Evolutionary conservation across 2,888 invertebrate genomes (phyloP), one percentile per base, ranked within the genome.

Genomic region (Colletes collaris): DNA sequence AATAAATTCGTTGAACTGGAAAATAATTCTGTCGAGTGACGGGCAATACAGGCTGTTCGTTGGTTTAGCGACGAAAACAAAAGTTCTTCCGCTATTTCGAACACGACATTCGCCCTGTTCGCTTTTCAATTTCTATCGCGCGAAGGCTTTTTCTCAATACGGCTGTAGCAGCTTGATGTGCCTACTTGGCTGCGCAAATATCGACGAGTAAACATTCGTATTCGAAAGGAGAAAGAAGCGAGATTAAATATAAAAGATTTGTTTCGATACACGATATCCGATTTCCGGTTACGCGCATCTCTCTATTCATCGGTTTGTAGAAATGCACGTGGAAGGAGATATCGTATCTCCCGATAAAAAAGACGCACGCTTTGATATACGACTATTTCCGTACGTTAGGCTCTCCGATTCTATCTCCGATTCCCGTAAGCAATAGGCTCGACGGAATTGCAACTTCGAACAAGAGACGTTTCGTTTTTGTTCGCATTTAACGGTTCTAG

Each of bases 1-100:
- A 10, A 55, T 40, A 16, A 8, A 66, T 44, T 72, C 55, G 52
- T 49, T 58, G 63, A 68, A 56, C 53, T 13, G n/a, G 8, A 63
- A 52, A 35, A 7, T 52, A 44, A 49, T 1, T 53, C 10, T 59
- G 55, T 60, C 8, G 27, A 53, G 13, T 46, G 55, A 40, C 44
- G 11, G 44, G 13, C 8, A n/a, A 19, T 46, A 40, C 11, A 10
- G 10, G 10, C 11, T 27, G 27, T 63, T 66, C 8, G 53, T 60
- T 16, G 40, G 35, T 49, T 46, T 10, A 7, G 40, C n/a, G 11
- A 65, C 4, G 27, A 49, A 6, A 44, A 27, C 53, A 35, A 68
- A 60, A 37, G 37, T 58, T 67, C 55, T 44, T 40, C 37, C 59
- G 4, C 19, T 49, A 44, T 19, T 63, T 53, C n/a, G 37, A 7